Evolutionary conservation across 2,888 invertebrate genomes (phyloP).

Genomic region (Trachelus tabidus): DNA sequence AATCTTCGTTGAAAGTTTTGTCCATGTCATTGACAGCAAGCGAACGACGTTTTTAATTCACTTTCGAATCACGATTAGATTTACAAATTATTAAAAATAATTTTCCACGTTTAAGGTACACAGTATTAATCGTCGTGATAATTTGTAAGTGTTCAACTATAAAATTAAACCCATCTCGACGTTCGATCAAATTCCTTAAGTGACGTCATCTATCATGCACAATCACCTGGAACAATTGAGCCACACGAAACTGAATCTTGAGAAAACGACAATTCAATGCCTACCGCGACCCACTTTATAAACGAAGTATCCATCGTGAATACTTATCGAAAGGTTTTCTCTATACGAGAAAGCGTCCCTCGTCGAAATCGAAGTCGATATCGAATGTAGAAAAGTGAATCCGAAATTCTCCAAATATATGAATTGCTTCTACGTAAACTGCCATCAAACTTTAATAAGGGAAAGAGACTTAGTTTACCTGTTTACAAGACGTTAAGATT

Average conservation of each 20-base stretch:
- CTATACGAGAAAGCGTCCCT: conserved; percentile 48
- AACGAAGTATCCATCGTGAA: conserved; percentile 51
- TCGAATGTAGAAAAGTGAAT: not conserved
- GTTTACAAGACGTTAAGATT: too few relatives aligned
- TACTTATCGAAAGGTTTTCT: conserved; percentile 54
- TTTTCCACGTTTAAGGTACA: not conserved
- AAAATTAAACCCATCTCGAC: not conserved
- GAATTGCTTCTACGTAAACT: not conserved
- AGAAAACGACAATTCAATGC: not conserved
- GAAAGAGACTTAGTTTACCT: not conserved
- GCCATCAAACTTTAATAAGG: not conserved
- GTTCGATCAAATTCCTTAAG: not conserved
- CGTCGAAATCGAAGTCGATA: conserved; percentile 19
- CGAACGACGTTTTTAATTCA: not conserved
- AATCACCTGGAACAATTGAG: not conserved
- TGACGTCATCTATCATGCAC: not conserved
- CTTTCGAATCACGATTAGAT: not conserved
- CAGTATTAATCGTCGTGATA: not conserved
- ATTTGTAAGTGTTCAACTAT: not conserved
- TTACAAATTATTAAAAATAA: not conserved
- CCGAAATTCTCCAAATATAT: not conserved
- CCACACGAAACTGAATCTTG: not conserved
- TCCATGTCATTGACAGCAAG: not conserved
- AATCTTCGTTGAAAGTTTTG: not conserved
- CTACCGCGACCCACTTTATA: conserved; percentile 42